Evolutionary conservation across 2,113 vertebrate species (phyloP), one percentile per base, ranked within the genome.

Genomic region (Oreochromis tanganicae): DNA sequence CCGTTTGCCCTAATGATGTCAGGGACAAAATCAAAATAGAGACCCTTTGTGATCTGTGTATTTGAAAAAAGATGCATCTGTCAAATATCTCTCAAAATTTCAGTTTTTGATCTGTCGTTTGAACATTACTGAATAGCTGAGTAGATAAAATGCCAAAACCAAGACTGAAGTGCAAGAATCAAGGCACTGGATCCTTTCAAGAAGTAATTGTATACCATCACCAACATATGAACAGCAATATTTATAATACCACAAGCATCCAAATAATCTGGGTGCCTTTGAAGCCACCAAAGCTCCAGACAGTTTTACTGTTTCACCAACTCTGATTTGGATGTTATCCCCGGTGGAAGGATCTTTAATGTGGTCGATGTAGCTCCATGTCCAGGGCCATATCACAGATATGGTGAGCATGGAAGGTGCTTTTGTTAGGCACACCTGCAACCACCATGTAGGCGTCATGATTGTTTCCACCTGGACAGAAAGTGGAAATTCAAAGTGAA

Each of bases 321-420:
- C 96, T 92, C 96, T 79, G 90, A 96, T 97, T 94, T 96, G 96
- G 86, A 96, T 95, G 78, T 96, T 96, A 82, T 96, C 95, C 12
- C 96, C 94, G 0, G 96, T 95, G 43, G 96, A 97, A 5, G 96
- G 96, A 83, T 97, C 96, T 91, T 95, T 97, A 3, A 97, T 95
- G 89, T 96, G 96, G 87, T 97, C 95, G 9, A 96, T 96, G 89
- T 96, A 97, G 91, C 96, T 97, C 86, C 96, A 96, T 96, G 88
- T 97, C 96, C 81, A 96, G 87, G 7, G 95, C 96, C 96, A 96
- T 92, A 93, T 97, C 96, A 13, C 96, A 97, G 88, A 96, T 97
- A 75, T 96, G 94, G 71, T 96, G 96, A 6, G 95, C 95, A 13
- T 97, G 96, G 57, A 96, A 97, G 5, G 96, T 96, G 82, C 96